Evolutionary conservation across 2,113 vertebrate species (phyloP).

Genomic region (Ariopsis seemanni): DNA sequence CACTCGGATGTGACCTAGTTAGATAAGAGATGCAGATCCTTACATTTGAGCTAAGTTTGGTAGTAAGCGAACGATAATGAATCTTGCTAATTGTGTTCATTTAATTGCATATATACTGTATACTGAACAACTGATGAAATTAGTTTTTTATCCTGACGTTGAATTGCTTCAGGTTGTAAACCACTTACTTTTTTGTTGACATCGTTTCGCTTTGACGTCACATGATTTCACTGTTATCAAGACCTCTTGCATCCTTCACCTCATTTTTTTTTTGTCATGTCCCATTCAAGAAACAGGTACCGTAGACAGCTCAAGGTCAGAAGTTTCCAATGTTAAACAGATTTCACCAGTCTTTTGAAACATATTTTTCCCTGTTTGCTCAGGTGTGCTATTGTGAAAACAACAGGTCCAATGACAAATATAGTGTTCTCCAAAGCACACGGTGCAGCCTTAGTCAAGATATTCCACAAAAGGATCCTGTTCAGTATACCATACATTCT

Average conservation of each 20-base stretch:
- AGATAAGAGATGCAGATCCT: background rate
- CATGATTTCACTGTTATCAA: conserved; percentile 14
- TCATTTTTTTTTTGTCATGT: background rate
- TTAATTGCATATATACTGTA: background rate
- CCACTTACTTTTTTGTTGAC: background rate
- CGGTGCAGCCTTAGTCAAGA: background rate
- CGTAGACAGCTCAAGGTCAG: conserved; percentile 29
- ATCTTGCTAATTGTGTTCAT: background rate
- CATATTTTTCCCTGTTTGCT: background rate
- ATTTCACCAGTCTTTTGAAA: conserved; percentile 13
- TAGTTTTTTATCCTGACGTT: background rate
- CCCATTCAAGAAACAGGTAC: background rate
- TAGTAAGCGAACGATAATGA: background rate
- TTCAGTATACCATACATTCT: background rate
- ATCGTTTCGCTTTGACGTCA: background rate
- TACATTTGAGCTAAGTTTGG: background rate
- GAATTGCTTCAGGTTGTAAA: background rate
- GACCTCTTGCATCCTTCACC: background rate
- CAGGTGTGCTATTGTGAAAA: background rate
- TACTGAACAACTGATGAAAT: background rate
- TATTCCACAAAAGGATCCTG: background rate
- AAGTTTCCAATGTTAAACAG: background rate
- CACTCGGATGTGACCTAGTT: background rate
- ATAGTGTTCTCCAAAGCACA: background rate
- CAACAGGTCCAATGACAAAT: background rate